Evolutionary conservation across 2,113 vertebrate genomes (phyloP), one percentile per base, ranked within the genome.

Genomic region (Edolisoma coerulescens): DNA sequence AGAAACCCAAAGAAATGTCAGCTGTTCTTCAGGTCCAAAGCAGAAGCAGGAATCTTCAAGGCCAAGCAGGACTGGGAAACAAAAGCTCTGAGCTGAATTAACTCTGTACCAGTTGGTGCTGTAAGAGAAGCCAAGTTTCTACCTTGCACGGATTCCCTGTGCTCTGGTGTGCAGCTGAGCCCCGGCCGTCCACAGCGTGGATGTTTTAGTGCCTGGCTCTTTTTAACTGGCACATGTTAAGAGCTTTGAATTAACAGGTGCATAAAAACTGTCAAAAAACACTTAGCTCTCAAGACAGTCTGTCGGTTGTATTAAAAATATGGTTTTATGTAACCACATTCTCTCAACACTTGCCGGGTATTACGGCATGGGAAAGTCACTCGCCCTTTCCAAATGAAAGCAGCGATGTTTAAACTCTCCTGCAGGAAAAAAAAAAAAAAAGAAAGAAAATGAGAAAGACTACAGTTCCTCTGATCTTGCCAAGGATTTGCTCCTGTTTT

Each of bases 151-250:
- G 95, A 83, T 87, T 57, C 84, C 61, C 90, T 52, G 86, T 47
- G 95, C 76, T 97, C 96, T 91, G 97, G 95, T 59, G 79, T 69
- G 91, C 98, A 97, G 97, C 97, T 97, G 97, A 98, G 97, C 83
- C 94, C 92, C 53, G 93, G 97, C 93, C 74, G 73, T 94, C 81
- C 93, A 90, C 88, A 49, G 56, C 50, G 94, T 97, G 74, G 85
- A 98, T 98, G 97, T 98, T 98, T 98, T 98, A 98, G 97, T 98
- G 97, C 97, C 97, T 98, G 95, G 92, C 97, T 98, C 97, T 98
- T 98, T 98, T 98, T 98, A 98, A 98, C 97, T 98, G 98, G 98
- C 98, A 98, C 97, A 98, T 98, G 98, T 98, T 98, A 98, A 98
- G 98, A 98, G 97, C 97, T 98, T 98, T 98, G 98, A 98, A 98